Evolutionary conservation across 2,797 vertebrate species (phyloP).

Genomic region (Furcifer pardalis): DNA sequence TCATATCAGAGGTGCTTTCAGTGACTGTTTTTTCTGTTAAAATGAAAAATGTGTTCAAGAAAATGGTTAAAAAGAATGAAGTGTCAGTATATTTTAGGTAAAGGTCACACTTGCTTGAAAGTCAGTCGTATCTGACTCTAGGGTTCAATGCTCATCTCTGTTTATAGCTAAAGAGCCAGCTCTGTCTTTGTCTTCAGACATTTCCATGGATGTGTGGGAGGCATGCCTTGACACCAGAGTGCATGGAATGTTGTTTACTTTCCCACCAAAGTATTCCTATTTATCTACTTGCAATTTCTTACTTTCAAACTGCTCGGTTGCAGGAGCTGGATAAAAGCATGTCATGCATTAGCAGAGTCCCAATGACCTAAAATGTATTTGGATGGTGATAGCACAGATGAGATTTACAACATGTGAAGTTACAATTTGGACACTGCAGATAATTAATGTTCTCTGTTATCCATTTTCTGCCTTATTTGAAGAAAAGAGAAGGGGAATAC

Average conservation of each 20-base stretch:
- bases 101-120: too few species aligned
- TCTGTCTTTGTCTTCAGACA: too few species aligned
- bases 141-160: too few species aligned
- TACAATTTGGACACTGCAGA: conserved; percentile 2
- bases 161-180: too few species aligned
- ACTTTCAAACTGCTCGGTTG: too few species aligned
- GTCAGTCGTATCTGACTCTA: too few species aligned
- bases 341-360: fast-evolving
- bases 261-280: too few species aligned
- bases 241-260: too few species aligned
- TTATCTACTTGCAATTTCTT: too few species aligned
- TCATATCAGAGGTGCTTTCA: neutral
- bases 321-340: too few species aligned
- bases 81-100: neutral
- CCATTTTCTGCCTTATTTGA: neutral
- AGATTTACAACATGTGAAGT: neutral
- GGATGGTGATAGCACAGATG: neutral
- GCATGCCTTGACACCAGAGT: too few species aligned
- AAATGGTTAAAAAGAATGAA: neutral
- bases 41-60: neutral
- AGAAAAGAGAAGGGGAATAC: neutral
- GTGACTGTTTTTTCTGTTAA: neutral
- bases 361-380: neutral
- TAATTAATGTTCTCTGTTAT: neutral
- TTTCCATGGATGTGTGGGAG: too few species aligned